These are phyloP conservation scores for Spea bombifrons DNA, from an alignment of 2,113 vertebrate species.

Conservation along the genomic window DNA sequence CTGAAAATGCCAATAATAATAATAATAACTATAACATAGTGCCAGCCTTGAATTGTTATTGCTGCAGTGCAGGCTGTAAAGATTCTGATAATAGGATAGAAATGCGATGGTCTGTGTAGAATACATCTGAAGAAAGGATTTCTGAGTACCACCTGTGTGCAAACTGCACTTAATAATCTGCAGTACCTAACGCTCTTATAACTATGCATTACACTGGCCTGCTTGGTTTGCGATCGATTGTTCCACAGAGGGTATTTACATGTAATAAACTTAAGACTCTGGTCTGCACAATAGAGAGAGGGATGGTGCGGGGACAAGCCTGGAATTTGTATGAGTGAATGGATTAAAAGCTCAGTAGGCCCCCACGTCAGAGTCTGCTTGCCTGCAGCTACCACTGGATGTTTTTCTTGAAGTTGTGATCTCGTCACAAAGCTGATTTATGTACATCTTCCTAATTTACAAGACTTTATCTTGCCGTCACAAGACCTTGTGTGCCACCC, in stretches of 20 bases:
- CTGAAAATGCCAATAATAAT: conserved; percentile 4
- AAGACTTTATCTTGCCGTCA: conserved; percentile 26
- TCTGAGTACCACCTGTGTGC: neutral
- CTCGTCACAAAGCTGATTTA: conserved; percentile 33
- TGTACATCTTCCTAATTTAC: conserved; percentile 37
- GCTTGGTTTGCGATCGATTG: conserved; percentile 40
- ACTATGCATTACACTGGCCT: conserved; percentile 40
- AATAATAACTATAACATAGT: neutral
- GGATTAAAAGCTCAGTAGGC: conserved; percentile 39
- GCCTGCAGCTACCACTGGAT: conserved; percentile 25
- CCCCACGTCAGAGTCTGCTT: conserved; percentile 36
- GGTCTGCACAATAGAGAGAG: conserved; percentile 18
- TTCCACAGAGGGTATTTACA: conserved; percentile 45
- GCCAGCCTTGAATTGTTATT: conserved; percentile 7
- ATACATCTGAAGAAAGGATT: conserved; percentile 13
- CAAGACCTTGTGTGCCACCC: conserved; percentile 4
- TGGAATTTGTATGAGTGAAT: conserved; percentile 40
- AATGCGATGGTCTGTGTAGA: conserved; percentile 12
- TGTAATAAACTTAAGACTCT: conserved; percentile 43
- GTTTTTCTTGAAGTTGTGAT: conserved; percentile 26
- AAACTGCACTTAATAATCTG: conserved; percentile 18
- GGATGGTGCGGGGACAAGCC: conserved; percentile 8
- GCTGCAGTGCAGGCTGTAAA: neutral
- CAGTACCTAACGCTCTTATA: conserved; percentile 33
- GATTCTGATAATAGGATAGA: conserved; percentile 12